Base-by-base conservation (phyloP, 2,797 vertebrate species). In the Nannoperca australis region DNA sequence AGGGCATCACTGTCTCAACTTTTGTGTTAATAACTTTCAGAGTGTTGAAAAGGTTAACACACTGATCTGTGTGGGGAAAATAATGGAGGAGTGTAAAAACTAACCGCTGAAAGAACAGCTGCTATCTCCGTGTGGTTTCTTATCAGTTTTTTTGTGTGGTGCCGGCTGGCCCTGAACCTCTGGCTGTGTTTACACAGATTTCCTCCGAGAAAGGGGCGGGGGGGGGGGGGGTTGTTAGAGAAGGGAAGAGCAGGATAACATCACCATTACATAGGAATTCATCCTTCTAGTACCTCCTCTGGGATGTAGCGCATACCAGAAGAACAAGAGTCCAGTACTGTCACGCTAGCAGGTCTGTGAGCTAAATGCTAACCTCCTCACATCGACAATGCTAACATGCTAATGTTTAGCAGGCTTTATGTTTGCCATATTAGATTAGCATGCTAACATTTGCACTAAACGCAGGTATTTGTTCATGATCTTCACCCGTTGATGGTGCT, bases 121-220 rank as follows among this genome's bases (percentile, higher is more conserved):
- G 66, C 51, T 65, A 66, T 78, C 56, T 53, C 67, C 49, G 20
- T 70, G 67, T 24, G 51, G 30, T n/a, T 70, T 80, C 86, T 92
- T 92, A 91, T 92, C 92, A 76, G 83, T 67, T 60, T 72, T 38
- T 2, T 64, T n/a, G 65, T 59, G 13, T 3, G 51, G 59, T 20
- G 71, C 47, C 15, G 40, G 56, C 67, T 1, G 79, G 51, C 87
- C 83, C 51, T 85, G 86, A 88, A 80, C 86, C 67, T 18, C 49
- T 51, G 55, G 42, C 40, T 42, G 42, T 85, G 90, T 92, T 92
- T 89, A 83, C 78, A 70, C 20, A 78, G 71, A 82, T 85, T 80
- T 78, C 80, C 78, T 85, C 65, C 56, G 70, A 77, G 68, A 75
- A n/a, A 17, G n/a, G 42, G 11, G 30, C 24, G 32, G 27, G 51